These are phyloP conservation scores for Epirrhoe tristata DNA, from an alignment of 2,888 invertebrate species.

Conservation along the genomic window DNA sequence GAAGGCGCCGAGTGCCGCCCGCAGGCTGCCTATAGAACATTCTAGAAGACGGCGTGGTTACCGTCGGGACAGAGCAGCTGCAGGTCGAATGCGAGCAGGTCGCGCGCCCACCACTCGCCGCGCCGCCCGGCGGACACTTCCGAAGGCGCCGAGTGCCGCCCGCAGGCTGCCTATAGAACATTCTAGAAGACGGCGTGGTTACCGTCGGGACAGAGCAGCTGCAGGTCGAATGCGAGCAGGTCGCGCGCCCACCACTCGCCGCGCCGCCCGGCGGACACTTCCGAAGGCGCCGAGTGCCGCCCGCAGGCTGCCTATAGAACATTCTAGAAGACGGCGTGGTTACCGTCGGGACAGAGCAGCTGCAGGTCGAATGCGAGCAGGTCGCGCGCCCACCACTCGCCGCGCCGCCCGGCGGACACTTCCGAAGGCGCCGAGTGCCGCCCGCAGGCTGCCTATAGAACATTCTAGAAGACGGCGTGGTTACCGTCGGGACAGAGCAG, in stretches of 20 bases:
- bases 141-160: conserved; percentile 55
- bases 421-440: conserved; percentile 91
- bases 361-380: conserved; percentile 96
- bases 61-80: conserved; percentile 83
- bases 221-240: conserved; percentile 95
- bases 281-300: conserved; percentile 70
- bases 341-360: conserved; percentile 68
- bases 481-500: conserved; percentile 66
- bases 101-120: conserved; percentile 96
- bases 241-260: conserved; percentile 97
- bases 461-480: conserved; percentile 87
- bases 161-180: conserved; percentile 65
- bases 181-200: conserved; percentile 85
- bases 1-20: conserved; percentile 55
- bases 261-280: conserved; percentile 96
- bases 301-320: conserved; percentile 52
- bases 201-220: conserved; percentile 79
- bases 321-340: conserved; percentile 87
- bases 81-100: conserved; percentile 95
- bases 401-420: conserved; percentile 95
- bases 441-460: conserved; percentile 66
- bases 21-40: no score
- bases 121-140: conserved; percentile 97
- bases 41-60: no score
- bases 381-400: conserved; percentile 97